phyloP scores from a whole-genome alignment of 2,888 invertebrate species.

The Lordiphosa fenestrarum region DNA sequence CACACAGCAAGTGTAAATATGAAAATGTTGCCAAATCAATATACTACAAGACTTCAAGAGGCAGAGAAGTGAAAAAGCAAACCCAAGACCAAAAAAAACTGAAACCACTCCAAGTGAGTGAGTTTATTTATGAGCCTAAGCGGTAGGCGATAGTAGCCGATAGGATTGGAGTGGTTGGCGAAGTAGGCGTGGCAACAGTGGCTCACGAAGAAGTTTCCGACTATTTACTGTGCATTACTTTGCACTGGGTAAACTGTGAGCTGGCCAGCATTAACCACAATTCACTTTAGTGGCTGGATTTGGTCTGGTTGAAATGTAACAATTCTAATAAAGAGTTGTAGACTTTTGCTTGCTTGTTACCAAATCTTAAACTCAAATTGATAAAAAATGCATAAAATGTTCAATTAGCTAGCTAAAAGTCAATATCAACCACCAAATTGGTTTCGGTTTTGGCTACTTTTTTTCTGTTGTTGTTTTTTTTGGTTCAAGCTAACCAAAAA shows the following conservation, averaged over 20 bases:
- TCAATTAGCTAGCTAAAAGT: constrained; percentile 66
- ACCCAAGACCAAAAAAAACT: constrained; percentile 13
- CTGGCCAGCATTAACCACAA: constrained; percentile 55
- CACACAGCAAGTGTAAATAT: constrained; percentile 58
- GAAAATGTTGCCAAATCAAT: constrained; percentile 72
- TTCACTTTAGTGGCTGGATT: background rate
- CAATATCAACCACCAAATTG: constrained; percentile 68
- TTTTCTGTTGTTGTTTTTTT: constrained; percentile 1
- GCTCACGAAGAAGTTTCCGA: constrained; percentile 54
- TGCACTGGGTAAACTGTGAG: constrained; percentile 16
- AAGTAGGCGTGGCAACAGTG: constrained; percentile 51
- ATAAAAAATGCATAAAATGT: constrained; percentile 39
- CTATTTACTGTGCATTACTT: background rate
- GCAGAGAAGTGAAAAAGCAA: constrained; percentile 25
- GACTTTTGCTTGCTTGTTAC: too few relatives aligned
- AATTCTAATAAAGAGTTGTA: too few relatives aligned
- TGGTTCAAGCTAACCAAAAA: constrained; percentile 38
- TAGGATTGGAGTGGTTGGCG: constrained; percentile 32
- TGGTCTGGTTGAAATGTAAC: background rate
- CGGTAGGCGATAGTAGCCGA: constrained; percentile 14
- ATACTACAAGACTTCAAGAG: constrained; percentile 40
- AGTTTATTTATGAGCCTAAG: constrained; percentile 16
- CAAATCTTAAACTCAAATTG: constrained; percentile 9
- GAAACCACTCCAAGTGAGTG: constrained; percentile 13
- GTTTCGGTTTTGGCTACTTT: constrained; percentile 35